Evolutionary conservation across 2,888 invertebrate species (phyloP).

Genomic region (Halictus quadricinctus): DNA sequence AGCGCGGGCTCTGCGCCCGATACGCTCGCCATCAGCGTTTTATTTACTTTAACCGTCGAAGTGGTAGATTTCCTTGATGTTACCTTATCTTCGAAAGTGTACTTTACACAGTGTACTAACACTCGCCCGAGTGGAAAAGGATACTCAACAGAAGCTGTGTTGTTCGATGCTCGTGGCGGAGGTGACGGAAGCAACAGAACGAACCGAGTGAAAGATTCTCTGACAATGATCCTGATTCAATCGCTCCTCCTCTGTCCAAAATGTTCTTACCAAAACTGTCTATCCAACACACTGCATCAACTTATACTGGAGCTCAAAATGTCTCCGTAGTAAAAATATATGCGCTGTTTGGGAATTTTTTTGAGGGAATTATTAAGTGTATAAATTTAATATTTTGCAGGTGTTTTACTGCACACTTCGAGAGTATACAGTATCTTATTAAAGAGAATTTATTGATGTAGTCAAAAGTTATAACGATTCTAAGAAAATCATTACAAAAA

Average conservation of each 20-base stretch:
- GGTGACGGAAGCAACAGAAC: neutral
- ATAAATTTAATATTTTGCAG: neutral
- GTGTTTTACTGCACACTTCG: neutral
- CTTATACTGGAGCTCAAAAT: neutral
- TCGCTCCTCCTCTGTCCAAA: neutral
- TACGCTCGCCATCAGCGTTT: slow-evolving; percentile 25
- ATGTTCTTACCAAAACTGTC: no score
- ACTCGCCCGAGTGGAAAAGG: slow-evolving; percentile 5
- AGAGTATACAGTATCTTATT: neutral
- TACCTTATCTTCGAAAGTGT: slow-evolving; percentile 16
- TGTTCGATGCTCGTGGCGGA: neutral
- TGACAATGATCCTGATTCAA: neutral
- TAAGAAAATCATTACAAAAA: no score
- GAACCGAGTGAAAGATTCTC: neutral
- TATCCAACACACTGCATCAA: neutral
- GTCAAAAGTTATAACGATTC: no score
- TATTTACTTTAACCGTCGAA: slow-evolving; percentile 24
- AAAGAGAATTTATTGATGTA: neutral
- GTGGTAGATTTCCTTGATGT: slow-evolving; percentile 26
- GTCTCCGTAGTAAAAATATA: neutral
- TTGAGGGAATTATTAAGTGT: neutral
- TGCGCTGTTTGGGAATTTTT: neutral
- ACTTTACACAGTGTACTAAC: slow-evolving; percentile 19
- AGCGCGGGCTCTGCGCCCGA: slow-evolving; percentile 7
- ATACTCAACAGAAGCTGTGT: slow-evolving; percentile 7